Evolutionary conservation across 2,888 invertebrate species (phyloP), one percentile per base, ranked within the genome.

Genomic region (Cyclophora punctaria): DNA sequence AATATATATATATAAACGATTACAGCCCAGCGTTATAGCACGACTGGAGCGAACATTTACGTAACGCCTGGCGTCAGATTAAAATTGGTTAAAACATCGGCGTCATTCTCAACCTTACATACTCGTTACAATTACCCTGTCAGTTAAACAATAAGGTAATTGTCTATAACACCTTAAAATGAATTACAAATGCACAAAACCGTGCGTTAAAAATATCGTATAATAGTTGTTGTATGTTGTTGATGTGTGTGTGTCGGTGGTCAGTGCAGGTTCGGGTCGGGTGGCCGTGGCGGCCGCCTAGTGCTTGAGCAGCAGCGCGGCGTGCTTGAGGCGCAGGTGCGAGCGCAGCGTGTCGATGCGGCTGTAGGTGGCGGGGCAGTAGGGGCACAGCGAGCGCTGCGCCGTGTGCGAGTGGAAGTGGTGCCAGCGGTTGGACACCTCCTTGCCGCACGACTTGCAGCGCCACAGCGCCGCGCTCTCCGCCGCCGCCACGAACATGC

Each of bases 381-480:
- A 94, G 57, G 94, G 95, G 85, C 96, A 96, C 71, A 92, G 91
- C 64, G 93, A 94, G 68, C 95, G 91, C 83, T 93, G 93, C 62
- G 94, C 92, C 56, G 93, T 94, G 86, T 95, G 95, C 68, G 93
- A 94, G 85, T 95, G 95, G 90, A 92, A 95, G 88, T 95, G 95
- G 83, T 95, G 95, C 95, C 95, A 95, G 84, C 95, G 91, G 89
- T 95, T 95, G 80, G 95, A 94, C 61, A 95, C 95, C 89, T 95
- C 93, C 89, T 95, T 95, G 80, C 94, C 93, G 89, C 95, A 95
- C 41, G 93, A 92, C 76, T 93, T 93, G 86, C 95, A 95, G 75
- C 92, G 92, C 94, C 95, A 95, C 75, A 94, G 90, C 60, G 93
- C 91, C 49, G 93, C 91, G 66, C 92, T 93, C 75, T 91, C 92